A percentile compares a stretch with the other conserved stretches of the same genome.
Conservation (phyloP, 2,888 invertebrate genomes). For the Himalopsyche anomala region DNA sequence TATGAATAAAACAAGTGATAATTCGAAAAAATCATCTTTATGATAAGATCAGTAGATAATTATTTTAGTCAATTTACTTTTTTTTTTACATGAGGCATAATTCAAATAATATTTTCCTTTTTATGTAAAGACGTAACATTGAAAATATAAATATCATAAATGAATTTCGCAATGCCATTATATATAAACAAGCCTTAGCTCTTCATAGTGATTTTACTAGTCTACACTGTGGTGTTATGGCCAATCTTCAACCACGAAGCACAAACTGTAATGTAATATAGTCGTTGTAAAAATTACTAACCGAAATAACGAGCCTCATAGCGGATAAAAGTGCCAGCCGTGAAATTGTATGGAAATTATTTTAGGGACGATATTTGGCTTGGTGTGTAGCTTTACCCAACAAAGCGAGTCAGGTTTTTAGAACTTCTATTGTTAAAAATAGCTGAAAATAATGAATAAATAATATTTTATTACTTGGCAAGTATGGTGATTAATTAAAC, state of each 20-base stretch:
- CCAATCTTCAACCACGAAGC: neutral
- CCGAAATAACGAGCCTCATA: conserved; percentile 9
- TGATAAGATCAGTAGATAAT: too few species aligned
- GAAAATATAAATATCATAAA: neutral
- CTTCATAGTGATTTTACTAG: neutral
- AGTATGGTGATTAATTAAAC: too few species aligned
- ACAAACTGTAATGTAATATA: conserved; percentile 40
- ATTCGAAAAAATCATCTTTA: too few species aligned
- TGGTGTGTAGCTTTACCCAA: neutral
- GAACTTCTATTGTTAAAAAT: too few species aligned
- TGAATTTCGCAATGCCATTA: neutral
- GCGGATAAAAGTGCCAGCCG: conserved; percentile 16
- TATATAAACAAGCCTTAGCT: neutral
- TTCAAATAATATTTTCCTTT: too few species aligned
- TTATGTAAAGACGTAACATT: too few species aligned
- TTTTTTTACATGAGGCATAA: too few species aligned
- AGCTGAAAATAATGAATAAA: too few species aligned
- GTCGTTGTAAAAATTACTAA: conserved; percentile 43
- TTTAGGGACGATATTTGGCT: neutral
- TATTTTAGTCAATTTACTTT: too few species aligned
- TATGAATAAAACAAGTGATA: too few species aligned
- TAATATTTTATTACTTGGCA: too few species aligned
- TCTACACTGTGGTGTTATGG: neutral
- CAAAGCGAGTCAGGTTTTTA: too few species aligned
- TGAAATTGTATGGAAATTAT: conserved; percentile 5